Evolutionary conservation across 2,113 vertebrate species (phyloP), one percentile per base, ranked within the genome.

Genomic region (Entelurus aequoreus): DNA sequence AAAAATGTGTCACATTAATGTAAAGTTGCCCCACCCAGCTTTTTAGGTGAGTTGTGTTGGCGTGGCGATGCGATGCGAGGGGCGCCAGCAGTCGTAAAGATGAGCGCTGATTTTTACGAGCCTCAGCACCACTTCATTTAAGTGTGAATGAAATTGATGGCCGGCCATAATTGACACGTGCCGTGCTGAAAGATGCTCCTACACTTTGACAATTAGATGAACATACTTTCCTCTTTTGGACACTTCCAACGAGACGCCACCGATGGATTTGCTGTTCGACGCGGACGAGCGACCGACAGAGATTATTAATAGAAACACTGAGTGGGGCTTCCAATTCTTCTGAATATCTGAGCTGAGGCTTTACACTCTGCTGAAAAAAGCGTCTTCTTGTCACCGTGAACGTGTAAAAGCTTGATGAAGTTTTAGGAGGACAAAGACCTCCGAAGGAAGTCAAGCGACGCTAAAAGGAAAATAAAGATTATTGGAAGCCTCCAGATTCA

Each of bases 91-190:
- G 69, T 61, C 68, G 72, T 87, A 86, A 86, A 87, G 82, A 80
- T 87, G 87, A 88, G 58, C 61, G 84, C 89, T 84, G 83, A 71
- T 79, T 84, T 90, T 91, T 85, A 91, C 48, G 75, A 76, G 78
- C 77, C 78, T 86, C 64, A 75, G 75, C 68, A n/a, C 78, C 85
- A 81, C 87, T 91, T 82, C 79, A 61, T 90, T 87, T 88, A 88
- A 89, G 85, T 86, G 83, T 82, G 79, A 82, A 79, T 89, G 75
- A 89, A 86, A 89, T 88, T 86, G 84, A 90, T 83, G 70, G 83
- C 53, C 63, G 35, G 66, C 85, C 69, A 77, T 88, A 88, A 87
- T 82, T 88, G 84, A 88, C 87, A 85, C 82, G 80, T 28, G 63
- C 76, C 54, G 72, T 66, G 62, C 71, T 69, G 66, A 65, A 74